Percentiles rank a stretch among this genome's conserved stretches.
These are phyloP conservation scores for Cebus imitator DNA, from an alignment of 2,113 vertebrate species.

Conservation along the genomic window DNA sequence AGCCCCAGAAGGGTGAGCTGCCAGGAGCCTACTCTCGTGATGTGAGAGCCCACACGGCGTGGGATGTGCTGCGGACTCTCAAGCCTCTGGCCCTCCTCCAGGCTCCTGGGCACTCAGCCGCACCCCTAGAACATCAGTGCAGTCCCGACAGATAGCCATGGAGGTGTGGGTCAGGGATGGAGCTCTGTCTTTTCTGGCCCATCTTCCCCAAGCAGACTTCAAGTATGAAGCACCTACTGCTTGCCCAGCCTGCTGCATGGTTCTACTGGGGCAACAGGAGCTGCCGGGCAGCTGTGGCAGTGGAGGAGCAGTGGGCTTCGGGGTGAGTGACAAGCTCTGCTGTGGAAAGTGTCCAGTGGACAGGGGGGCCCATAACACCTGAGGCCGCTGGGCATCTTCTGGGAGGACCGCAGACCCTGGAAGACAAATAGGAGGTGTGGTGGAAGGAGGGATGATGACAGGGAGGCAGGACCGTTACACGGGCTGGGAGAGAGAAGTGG, in stretches of 20 bases:
- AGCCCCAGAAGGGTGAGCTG: neutral
- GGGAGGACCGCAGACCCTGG: neutral
- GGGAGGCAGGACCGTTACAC: neutral
- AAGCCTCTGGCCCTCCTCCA: neutral
- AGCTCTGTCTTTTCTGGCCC: neutral
- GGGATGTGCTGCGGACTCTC: neutral
- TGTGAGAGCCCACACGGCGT: accelerated
- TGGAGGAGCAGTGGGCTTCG: neutral
- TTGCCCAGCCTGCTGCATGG: neutral
- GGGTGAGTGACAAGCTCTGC: neutral
- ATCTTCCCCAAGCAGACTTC: neutral
- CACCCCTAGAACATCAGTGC: neutral
- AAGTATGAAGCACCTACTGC: neutral
- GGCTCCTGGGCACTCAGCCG: neutral
- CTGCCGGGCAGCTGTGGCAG: neutral
- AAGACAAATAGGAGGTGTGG: neutral
- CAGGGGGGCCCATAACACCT: neutral
- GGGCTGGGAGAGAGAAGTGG: neutral
- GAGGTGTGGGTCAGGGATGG: neutral
- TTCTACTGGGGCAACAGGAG: neutral
- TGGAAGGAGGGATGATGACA: neutral
- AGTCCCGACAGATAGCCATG: neutral
- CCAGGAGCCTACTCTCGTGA: neutral
- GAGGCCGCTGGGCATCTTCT: neutral
- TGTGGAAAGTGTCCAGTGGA: neutral